These are phyloP conservation scores for Chymomyza procnemis DNA, from an alignment of 2,888 invertebrate genomes.

Conservation along the genomic window DNA sequence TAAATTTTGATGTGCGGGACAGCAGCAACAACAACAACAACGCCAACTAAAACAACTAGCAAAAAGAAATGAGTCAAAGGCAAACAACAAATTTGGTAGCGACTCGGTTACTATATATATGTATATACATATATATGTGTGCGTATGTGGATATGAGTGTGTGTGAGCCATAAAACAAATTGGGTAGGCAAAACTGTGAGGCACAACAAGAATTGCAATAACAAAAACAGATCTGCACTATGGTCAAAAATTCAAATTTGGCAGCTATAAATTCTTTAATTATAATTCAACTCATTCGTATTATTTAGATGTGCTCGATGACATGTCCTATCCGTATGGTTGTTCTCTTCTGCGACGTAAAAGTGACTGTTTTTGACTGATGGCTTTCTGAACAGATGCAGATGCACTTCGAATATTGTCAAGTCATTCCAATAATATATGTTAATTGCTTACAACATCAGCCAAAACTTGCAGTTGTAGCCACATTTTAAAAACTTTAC, in stretches of 20 bases:
- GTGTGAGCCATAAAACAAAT: constrained; percentile 64
- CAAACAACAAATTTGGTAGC: not conserved
- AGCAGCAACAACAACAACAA: not conserved
- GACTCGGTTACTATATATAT: not conserved
- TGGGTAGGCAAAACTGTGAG: constrained; percentile 53
- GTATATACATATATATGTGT: not conserved
- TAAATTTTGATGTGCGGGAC: constrained; percentile 56
- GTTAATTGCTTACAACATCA: too few species aligned
- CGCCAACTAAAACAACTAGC: not conserved
- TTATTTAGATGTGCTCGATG: too few species aligned
- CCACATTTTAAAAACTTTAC: too few species aligned
- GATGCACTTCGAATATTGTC: too few species aligned
- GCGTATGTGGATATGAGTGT: constrained; percentile 2
- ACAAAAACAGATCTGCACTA: not conserved
- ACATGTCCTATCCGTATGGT: too few species aligned
- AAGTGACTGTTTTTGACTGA: too few species aligned
- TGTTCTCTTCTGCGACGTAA: too few species aligned
- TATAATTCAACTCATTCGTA: too few species aligned
- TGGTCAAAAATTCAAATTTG: not conserved
- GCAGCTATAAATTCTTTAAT: too few species aligned
- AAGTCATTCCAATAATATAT: too few species aligned
- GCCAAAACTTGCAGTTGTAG: too few species aligned
- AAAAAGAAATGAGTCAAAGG: constrained; percentile 2
- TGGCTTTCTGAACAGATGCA: too few species aligned
- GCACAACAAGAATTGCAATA: constrained; percentile 27